Evolutionary conservation across 1,140 invertebrate genomes (phyloP).

Genomic region (Procambarus clarkii): DNA sequence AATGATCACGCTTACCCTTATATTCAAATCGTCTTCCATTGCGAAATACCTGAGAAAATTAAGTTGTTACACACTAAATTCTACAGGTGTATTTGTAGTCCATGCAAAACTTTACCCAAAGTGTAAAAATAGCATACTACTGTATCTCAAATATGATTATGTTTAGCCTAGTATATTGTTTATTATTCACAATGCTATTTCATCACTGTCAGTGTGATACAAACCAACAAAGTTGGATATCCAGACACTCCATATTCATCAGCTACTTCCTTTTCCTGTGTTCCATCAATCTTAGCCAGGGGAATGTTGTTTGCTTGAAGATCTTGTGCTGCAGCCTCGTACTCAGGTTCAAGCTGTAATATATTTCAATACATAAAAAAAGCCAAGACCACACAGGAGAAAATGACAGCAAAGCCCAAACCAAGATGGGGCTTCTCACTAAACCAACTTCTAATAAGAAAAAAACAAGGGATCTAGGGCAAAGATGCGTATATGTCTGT

Average conservation of each 20-base stretch:
- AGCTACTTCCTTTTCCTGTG: slow-evolving; percentile 76
- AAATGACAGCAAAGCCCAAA: too few relatives aligned
- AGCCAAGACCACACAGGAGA: too few relatives aligned
- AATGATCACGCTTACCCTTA: slow-evolving; percentile 77
- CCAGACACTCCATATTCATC: slow-evolving; percentile 76
- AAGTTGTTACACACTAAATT: neutral
- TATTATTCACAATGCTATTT: too few relatives aligned
- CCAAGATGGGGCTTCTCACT: too few relatives aligned
- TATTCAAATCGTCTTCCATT: slow-evolving; percentile 78
- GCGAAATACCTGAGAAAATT: slow-evolving; percentile 75
- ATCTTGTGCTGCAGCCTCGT: slow-evolving; percentile 77
- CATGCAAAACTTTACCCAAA: too few relatives aligned
- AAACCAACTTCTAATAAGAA: too few relatives aligned
- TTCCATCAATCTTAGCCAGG: slow-evolving; percentile 78
- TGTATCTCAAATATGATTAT: neutral
- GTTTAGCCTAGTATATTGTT: too few relatives aligned
- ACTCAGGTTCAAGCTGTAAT: slow-evolving; percentile 75
- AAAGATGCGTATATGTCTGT: too few relatives aligned
- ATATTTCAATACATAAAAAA: too few relatives aligned
- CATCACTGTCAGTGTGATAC: neutral
- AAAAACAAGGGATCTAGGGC: too few relatives aligned
- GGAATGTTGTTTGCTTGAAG: slow-evolving; percentile 76
- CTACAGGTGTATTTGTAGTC: too few relatives aligned
- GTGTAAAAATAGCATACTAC: neutral
- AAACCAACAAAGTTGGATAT: slow-evolving; percentile 77